Conservation (phyloP, 2,797 vertebrate species). For the Sebastes hopkinsi region DNA sequence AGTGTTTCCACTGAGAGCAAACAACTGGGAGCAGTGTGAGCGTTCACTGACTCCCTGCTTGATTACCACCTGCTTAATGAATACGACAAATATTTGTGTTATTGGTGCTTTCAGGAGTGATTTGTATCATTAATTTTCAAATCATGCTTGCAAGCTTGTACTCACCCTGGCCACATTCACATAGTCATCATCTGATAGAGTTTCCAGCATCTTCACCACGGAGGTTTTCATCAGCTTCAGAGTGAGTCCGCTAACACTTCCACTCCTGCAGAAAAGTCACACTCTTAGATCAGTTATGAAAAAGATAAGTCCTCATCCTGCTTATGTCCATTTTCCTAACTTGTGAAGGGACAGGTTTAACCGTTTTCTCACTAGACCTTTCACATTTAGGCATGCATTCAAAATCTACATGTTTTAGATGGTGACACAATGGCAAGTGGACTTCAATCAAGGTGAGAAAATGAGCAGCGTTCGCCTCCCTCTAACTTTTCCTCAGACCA, state of each 20-base stretch:
- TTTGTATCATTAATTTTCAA: constrained; percentile 8
- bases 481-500: constrained; percentile 57
- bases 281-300: background rate
- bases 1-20: constrained; percentile 35
- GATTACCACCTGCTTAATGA: constrained; percentile 55
- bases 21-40: constrained; percentile 47
- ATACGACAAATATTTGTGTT: constrained; percentile 38
- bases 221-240: constrained; percentile 99
- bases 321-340: background rate
- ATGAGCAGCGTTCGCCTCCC: background rate
- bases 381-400: background rate
- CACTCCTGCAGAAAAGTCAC: constrained; percentile 84
- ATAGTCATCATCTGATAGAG: constrained; percentile 96
- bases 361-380: background rate
- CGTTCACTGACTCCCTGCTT: constrained; percentile 32
- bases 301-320: background rate
- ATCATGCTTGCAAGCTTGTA: constrained; percentile 1
- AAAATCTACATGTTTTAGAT: background rate
- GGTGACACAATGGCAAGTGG: background rate
- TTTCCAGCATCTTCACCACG: constrained; percentile 95
- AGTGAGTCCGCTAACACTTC: constrained; percentile 96
- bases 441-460: background rate
- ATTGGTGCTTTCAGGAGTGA: constrained; percentile 14
- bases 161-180: constrained; percentile 96
- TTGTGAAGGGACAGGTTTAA: background rate